These are phyloP conservation scores for Psettodes erumei DNA, from an alignment of 2,113 vertebrate species.

Conservation along the genomic window DNA sequence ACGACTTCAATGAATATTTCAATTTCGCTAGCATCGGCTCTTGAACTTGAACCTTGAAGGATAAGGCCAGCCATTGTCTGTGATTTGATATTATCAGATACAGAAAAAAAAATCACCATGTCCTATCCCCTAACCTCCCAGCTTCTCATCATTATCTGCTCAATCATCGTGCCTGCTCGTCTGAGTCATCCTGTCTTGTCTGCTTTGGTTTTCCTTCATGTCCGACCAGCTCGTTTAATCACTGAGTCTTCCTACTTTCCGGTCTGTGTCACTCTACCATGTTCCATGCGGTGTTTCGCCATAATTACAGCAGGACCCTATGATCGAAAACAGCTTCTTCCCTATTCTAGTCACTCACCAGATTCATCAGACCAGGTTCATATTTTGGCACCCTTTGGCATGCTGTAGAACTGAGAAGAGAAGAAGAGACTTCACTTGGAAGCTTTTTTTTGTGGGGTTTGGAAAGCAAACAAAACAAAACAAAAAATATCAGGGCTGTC, in stretches of 20 bases:
- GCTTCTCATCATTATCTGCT: neutral
- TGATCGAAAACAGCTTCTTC: slow-evolving; percentile 11
- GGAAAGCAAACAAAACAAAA: too few relatives aligned
- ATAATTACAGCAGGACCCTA: neutral
- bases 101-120: neutral
- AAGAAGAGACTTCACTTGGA: neutral
- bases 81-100: neutral
- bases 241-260: slow-evolving; percentile 16
- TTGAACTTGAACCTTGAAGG: slow-evolving; percentile 9
- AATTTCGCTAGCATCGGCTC: neutral
- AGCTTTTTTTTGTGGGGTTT: too few relatives aligned
- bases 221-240: slow-evolving; percentile 36
- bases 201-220: slow-evolving; percentile 36
- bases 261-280: slow-evolving; percentile 1
- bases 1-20: slow-evolving; percentile 21
- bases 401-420: neutral
- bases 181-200: slow-evolving; percentile 30
- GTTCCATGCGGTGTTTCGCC: slow-evolving; percentile 18
- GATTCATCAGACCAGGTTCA: neutral
- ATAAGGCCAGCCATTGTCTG: neutral
- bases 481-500: too few relatives aligned
- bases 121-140: neutral
- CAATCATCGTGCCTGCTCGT: neutral
- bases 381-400: neutral
- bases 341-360: slow-evolving; percentile 3